These are phyloP conservation scores for Isurus oxyrinchus DNA, from an alignment of 2,113 vertebrate genomes.

Conservation along the genomic window DNA sequence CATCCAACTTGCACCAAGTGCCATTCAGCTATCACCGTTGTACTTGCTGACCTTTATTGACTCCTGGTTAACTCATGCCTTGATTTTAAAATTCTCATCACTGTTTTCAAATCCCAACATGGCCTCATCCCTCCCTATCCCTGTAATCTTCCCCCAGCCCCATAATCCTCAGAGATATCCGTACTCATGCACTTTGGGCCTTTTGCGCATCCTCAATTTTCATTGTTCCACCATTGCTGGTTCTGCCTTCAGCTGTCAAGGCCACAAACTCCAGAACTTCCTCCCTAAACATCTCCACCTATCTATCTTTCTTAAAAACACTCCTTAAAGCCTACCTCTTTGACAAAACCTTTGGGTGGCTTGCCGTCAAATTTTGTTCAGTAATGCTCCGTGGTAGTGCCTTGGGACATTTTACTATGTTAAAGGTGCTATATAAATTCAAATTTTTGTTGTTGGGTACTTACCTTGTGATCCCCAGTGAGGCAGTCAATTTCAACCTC, in stretches of 20 bases:
- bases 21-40: background rate
- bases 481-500: constrained; percentile 94
- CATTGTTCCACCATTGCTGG: background rate
- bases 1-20: background rate
- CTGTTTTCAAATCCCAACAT: background rate
- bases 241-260: too few species aligned
- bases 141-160: background rate
- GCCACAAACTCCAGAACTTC: too few species aligned
- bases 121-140: background rate
- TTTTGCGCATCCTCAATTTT: background rate
- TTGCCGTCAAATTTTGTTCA: background rate
- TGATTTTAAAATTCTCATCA: background rate
- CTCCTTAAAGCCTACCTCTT: background rate
- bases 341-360: background rate
- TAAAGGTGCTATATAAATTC: background rate
- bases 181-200: background rate
- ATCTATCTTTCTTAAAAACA: background rate
- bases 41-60: background rate
- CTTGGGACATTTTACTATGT: background rate
- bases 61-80: too few species aligned
- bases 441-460: background rate
- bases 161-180: background rate
- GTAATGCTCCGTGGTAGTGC: background rate
- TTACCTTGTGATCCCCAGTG: constrained; percentile 87
- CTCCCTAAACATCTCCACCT: background rate